Conservation (phyloP, 2,797 vertebrate genomes). For the Acomys russatus region DNA sequence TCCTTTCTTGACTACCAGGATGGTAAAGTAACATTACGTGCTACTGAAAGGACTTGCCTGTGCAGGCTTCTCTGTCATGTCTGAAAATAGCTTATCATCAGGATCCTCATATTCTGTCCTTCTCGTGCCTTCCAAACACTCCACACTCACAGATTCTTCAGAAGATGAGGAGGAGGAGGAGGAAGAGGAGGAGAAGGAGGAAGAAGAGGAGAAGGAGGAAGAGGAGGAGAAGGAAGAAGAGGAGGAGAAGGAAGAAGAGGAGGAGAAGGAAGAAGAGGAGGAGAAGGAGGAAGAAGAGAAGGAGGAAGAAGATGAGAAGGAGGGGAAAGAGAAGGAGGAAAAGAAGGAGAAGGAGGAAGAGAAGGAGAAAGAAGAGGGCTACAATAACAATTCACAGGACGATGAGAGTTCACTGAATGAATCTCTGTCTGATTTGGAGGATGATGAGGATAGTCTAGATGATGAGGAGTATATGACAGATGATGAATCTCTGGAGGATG, state of each 20-base stretch:
- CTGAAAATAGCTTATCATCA: slow-evolving; percentile 50
- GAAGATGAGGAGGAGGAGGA: not conserved
- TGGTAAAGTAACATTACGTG: slow-evolving; percentile 82
- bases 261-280: no score
- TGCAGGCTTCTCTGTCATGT: slow-evolving; percentile 82
- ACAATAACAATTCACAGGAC: not conserved
- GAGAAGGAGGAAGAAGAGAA: no score
- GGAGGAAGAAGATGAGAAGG: no score
- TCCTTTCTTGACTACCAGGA: slow-evolving; percentile 84
- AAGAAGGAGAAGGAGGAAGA: no score
- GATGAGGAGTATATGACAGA: not conserved
- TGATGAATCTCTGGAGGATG: not conserved
- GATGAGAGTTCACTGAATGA: not conserved
- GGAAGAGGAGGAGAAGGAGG: no score
- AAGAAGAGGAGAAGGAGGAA: no score
- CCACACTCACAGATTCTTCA: not conserved
- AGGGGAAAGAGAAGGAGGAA: no score
- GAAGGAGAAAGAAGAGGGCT: no score
- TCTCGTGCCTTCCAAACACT: not conserved
- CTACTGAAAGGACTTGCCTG: slow-evolving; percentile 76
- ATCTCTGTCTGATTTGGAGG: not conserved
- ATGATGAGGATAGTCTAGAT: not conserved
- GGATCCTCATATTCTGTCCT: not conserved
- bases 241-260: no score
- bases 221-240: no score